A percentile compares a stretch with the other conserved stretches of the same genome.
Conservation (phyloP, 23 tunicate species). For the Clavelina lepadiformis region DNA sequence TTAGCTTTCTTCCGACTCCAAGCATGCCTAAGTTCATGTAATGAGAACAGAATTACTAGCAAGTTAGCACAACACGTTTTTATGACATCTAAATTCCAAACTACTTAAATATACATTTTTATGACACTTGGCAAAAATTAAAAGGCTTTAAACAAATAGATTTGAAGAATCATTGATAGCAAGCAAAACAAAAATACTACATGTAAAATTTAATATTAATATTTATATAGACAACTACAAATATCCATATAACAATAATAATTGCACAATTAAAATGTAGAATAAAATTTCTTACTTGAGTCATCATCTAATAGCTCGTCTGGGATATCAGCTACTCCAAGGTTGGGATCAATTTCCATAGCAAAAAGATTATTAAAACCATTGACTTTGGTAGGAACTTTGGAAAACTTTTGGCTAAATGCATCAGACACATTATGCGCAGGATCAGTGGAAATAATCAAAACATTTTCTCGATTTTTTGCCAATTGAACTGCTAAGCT, state of each 20-base stretch:
- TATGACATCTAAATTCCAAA: too few species aligned
- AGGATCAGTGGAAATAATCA: conserved; percentile 97
- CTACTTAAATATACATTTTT: too few species aligned
- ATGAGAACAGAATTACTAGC: not conserved
- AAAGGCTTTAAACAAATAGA: too few species aligned
- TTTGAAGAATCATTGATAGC: too few species aligned
- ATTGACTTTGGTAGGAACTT: conserved; percentile 93
- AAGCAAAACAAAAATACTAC: too few species aligned
- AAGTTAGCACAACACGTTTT: too few species aligned
- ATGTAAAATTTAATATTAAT: too few species aligned
- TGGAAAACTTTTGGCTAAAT: conserved; percentile 90
- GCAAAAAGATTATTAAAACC: conserved; percentile 88
- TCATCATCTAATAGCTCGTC: conserved; percentile 79
- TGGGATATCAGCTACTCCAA: conserved; percentile 88
- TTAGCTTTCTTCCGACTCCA: conserved; percentile 73
- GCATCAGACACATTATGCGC: conserved; percentile 98
- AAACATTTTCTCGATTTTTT: conserved; percentile 64
- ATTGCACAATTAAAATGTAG: too few species aligned
- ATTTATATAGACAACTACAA: too few species aligned
- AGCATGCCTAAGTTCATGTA: conserved; percentile 29
- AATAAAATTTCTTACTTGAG: conserved; percentile 22
- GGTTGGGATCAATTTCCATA: conserved; percentile 97
- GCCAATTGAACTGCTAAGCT: conserved; percentile 85
- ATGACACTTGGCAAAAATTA: too few species aligned
- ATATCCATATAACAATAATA: too few species aligned